Conservation (phyloP, 37 sponge, comb jelly and placozoan species). For the Lycopodina hypogea region DNA sequence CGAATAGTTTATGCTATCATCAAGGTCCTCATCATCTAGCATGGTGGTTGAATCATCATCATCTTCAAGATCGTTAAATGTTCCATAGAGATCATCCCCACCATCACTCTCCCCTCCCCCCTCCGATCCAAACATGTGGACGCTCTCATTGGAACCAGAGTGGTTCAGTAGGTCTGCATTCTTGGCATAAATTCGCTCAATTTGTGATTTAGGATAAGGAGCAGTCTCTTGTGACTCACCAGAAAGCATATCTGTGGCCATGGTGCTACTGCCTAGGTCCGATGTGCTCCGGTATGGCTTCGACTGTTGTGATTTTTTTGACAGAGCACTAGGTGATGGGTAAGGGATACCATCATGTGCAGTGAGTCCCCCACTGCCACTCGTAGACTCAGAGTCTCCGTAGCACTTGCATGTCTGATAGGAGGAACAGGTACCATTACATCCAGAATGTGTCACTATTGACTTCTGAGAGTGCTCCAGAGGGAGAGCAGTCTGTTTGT, state of each 20-base stretch:
- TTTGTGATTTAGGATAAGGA: conserved; percentile 49
- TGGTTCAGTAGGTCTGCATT: conserved; percentile 42
- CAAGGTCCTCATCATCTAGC: conserved; percentile 24
- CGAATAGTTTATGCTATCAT: background rate
- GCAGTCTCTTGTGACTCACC: background rate
- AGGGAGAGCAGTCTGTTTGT: conserved; percentile 19
- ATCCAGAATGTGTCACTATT: background rate
- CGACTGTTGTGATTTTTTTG: conserved; percentile 6
- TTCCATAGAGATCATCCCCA: conserved; percentile 51
- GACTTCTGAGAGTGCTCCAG: conserved; percentile 37
- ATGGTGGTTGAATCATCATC: conserved; percentile 40
- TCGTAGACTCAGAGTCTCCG: conserved; percentile 13
- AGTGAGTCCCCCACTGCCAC: too few relatives aligned
- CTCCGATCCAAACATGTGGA: conserved; percentile 73
- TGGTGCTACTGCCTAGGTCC: conserved; percentile 47
- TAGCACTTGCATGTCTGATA: conserved; percentile 17
- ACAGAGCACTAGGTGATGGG: background rate
- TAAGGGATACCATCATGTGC: background rate
- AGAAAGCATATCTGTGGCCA: conserved; percentile 50
- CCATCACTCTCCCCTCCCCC: conserved; percentile 77
- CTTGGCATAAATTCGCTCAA: conserved; percentile 52
- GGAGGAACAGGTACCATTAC: background rate
- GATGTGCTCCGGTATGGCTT: conserved; percentile 52
- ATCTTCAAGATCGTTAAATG: conserved; percentile 43
- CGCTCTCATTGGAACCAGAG: conserved; percentile 53